These are phyloP conservation scores for Cydia amplana DNA, from an alignment of 1,140 invertebrate genomes.

Conservation along the genomic window DNA sequence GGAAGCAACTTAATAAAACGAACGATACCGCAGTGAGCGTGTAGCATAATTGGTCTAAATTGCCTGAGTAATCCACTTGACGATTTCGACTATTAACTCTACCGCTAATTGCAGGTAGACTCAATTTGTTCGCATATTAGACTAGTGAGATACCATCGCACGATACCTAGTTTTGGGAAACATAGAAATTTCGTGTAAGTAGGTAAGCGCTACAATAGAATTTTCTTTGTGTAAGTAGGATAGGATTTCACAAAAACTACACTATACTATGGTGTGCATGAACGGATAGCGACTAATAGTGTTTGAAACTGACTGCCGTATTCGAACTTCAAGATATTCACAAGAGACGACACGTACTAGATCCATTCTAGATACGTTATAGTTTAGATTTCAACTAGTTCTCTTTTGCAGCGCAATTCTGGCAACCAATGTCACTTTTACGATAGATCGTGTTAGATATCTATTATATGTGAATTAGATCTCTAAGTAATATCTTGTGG, in stretches of 20 bases:
- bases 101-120: conserved; percentile 30
- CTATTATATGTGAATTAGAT: no score
- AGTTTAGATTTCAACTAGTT: no score
- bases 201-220: neutral
- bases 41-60: conserved; percentile 29
- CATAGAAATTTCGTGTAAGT: neutral
- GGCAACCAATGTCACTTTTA: no score
- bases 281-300: neutral
- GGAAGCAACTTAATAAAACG: conserved; percentile 20
- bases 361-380: no score
- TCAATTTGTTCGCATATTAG: conserved; percentile 31
- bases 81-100: conserved; percentile 28
- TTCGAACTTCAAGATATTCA: no score
- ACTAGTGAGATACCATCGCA: conserved; percentile 15
- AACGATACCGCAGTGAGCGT: conserved; percentile 28
- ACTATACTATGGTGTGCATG: no score
- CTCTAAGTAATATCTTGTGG: no score
- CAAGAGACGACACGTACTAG: no score
- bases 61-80: conserved; percentile 25
- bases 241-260: neutral
- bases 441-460: no score
- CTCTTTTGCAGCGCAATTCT: no score
- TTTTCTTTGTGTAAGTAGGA: neutral
- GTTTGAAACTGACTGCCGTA: neutral
- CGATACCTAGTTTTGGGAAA: conserved; percentile 9